Base-by-base conservation (phyloP, 2,113 vertebrate genomes). In the Hemicordylus capensis region DNA sequence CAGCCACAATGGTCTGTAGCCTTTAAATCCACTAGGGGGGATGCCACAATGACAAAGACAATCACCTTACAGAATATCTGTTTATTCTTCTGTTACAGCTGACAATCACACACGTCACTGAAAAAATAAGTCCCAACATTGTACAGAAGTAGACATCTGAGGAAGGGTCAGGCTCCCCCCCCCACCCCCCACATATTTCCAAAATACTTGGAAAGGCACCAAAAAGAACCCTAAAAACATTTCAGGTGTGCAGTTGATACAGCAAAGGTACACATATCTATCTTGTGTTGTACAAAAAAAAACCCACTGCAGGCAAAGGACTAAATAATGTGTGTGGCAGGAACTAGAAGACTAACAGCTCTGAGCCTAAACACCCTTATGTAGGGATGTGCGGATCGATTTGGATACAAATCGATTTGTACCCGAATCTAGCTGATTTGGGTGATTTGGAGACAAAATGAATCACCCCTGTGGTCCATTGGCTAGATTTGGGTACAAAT, bases 51-150 rank as follows among this genome's bases (percentile, higher is more conserved):
- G 24, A 83, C 28, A 54, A 78, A 63, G 82, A 90, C 87, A 77
- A 3, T 12, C 31, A 11, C 8, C 85, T 85, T 84, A 12, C 72
- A 3, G 58, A 66, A 9, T 85, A 79, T 69, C 64, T 73, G 1
- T 87, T 92, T 89, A 85, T 91, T 87, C 70, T 81, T 77, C 48
- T 87, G 69, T 84, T 85, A 51, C 31, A 31, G 6, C 34, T 63
- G 58, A 76, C 67, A 86, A 34, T n/a, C 8, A 81, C 42, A 88
- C 48, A 46, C 67, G 20, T 42, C 67, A 42, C 42, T 34, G 44
- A 81, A 31, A 51, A 48, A 63, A 85, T n/a, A 90, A 75, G 14
- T 4, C 5, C 31, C 80, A 51, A 6, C 28, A 56, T 4, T 56
- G 67, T n/a, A 70, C 39, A 72, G 44, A 75, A 26, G 54, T 44